These are phyloP conservation scores for Melipona quadrifasciata DNA, from an alignment of 1,140 invertebrate species.

Conservation along the genomic window DNA sequence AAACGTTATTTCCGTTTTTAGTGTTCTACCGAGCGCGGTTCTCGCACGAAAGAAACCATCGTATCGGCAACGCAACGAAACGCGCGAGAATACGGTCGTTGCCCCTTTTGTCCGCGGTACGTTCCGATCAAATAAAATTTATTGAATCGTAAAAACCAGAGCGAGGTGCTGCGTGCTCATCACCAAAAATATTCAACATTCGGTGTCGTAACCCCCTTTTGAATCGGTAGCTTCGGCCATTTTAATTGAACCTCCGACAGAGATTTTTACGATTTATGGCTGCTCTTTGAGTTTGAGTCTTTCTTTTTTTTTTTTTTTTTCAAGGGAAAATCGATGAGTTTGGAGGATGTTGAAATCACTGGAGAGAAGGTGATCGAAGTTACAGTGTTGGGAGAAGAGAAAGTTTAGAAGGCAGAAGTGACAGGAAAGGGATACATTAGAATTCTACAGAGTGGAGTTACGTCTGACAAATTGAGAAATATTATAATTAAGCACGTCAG, in stretches of 20 bases:
- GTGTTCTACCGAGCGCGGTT: conserved; percentile 8
- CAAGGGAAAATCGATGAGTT: neutral
- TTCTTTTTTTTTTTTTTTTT: no score
- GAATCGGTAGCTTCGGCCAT: neutral
- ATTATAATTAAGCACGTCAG: no score
- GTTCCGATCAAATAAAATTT: conserved; percentile 62
- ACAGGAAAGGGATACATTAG: no score
- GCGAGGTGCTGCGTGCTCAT: conserved; percentile 49
- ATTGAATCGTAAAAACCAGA: conserved; percentile 60
- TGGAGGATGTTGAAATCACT: neutral
- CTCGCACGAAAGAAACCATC: neutral
- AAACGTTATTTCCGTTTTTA: conserved; percentile 64
- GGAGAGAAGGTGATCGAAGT: no score
- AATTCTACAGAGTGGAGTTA: no score
- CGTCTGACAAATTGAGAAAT: no score
- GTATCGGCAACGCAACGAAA: conserved; percentile 25
- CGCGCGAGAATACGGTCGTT: conserved; percentile 52
- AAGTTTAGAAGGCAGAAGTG: neutral
- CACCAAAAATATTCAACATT: conserved; percentile 62
- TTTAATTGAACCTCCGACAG: conserved; percentile 54
- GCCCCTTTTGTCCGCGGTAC: conserved; percentile 62
- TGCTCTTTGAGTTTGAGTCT: neutral
- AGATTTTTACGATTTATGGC: conserved; percentile 41
- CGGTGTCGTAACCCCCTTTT: conserved; percentile 9
- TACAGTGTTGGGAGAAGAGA: neutral